Conservation (phyloP, 1,140 invertebrate genomes). For the Macrotrachela quadricornifera region DNA sequence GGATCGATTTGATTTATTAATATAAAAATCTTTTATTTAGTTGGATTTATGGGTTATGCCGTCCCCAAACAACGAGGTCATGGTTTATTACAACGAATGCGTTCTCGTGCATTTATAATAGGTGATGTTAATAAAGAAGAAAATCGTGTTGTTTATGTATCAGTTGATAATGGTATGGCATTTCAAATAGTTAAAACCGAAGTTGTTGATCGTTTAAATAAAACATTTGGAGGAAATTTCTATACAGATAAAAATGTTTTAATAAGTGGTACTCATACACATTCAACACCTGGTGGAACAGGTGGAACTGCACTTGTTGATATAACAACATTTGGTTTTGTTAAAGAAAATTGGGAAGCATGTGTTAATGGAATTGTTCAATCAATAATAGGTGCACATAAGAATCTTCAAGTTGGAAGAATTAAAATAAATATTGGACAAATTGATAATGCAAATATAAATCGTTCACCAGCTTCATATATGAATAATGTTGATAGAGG, state of each 20-base stretch:
- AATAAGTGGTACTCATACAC: conserved; percentile 65
- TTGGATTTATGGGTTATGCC: no score
- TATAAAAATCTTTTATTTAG: no score
- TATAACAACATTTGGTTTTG: conserved; percentile 58
- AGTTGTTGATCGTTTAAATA: no score
- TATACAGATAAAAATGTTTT: conserved; percentile 59
- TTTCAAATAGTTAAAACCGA: no score
- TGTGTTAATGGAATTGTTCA: conserved; percentile 36
- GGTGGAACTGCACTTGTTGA: conserved; percentile 66
- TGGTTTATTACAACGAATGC: no score
- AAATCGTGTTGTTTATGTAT: no score
- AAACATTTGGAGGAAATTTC: conserved; percentile 19
- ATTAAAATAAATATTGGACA: conserved; percentile 46
- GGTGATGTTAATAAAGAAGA: no score
- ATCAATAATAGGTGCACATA: conserved; percentile 53
- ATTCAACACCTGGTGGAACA: conserved; percentile 63
- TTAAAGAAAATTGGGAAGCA: conserved; percentile 52
- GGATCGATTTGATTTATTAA: no score
- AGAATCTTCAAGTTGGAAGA: conserved; percentile 42
- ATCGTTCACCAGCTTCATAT: conserved; percentile 67
- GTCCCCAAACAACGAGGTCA: no score
- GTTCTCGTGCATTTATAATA: no score
- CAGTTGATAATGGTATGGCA: no score
- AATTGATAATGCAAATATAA: conserved; percentile 59
- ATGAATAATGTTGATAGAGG: conserved; percentile 57